These are phyloP conservation scores for Amblyteles armatorius DNA, from an alignment of 2,888 invertebrate genomes.

Conservation along the genomic window DNA sequence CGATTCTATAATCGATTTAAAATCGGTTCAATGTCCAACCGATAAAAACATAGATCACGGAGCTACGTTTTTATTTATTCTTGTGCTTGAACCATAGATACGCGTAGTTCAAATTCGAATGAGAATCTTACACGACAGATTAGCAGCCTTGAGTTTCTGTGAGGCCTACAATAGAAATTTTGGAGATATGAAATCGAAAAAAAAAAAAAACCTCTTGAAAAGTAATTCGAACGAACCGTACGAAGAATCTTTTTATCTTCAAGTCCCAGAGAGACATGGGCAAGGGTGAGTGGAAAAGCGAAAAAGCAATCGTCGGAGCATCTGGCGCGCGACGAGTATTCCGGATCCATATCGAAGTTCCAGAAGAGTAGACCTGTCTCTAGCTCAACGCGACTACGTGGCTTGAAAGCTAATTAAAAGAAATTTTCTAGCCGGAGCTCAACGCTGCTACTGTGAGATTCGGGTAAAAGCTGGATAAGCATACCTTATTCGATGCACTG, in stretches of 20 bases:
- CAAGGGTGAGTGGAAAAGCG: not conserved
- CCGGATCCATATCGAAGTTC: slow-evolving; percentile 31
- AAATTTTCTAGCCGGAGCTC: slow-evolving; percentile 61
- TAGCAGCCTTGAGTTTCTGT: no score
- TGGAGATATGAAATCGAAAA: no score
- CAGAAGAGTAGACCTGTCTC: slow-evolving; percentile 18
- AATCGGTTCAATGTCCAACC: no score
- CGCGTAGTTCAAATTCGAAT: no score
- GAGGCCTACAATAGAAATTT: no score
- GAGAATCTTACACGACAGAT: no score
- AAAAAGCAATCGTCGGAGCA: slow-evolving; percentile 2
- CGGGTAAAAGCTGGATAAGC: slow-evolving; percentile 20
- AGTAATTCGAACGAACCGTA: no score
- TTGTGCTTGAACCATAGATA: no score
- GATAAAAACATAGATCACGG: no score
- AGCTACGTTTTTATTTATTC: no score
- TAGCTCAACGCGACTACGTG: slow-evolving; percentile 63
- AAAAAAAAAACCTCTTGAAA: no score
- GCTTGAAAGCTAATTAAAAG: slow-evolving; percentile 69
- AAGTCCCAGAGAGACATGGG: not conserved
- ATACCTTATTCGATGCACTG: slow-evolving; percentile 57
- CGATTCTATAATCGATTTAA: no score
- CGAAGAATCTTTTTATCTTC: slow-evolving; percentile 16
- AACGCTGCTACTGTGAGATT: slow-evolving; percentile 30
- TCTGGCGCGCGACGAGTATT: slow-evolving; percentile 14